Evolutionary conservation across 2,888 invertebrate genomes (phyloP), one percentile per base, ranked within the genome.

Genomic region (Ormia ochracea): DNA sequence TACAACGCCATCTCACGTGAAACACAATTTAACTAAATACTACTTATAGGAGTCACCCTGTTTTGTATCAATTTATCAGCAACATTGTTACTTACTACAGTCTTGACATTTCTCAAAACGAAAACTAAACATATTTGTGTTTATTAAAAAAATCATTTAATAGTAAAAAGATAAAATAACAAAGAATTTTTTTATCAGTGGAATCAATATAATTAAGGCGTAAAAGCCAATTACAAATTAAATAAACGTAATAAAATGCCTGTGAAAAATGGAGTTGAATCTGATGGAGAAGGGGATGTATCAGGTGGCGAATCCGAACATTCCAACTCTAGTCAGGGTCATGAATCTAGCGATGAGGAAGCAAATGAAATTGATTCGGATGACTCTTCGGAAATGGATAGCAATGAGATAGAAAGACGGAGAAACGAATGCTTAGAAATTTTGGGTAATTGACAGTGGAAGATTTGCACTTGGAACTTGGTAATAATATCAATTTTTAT

Each of bases 371-470:
- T 93, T n/a, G 95, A 95, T 84, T 94, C 95, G 14, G 95, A 95
- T 90, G 95, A 95, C 88, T 95, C 95, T 76, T 94, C 94, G 70
- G 98, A 98, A 90, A 94, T 98, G 94, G 97, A 98, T 89, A 97
- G 96, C 88, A 94, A 93, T 82, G 97, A 97, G 90, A 97, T 96
- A 84, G 97, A 97, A 87, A 92, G 93, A 75, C 91, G 96, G 66
- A 91, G 96, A 82, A 93, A 92, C 83, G 96, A 96, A 87, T 95
- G 96, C 85, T 91, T 96, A 83, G 95, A 96, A 85, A 96, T 96
- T 87, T 91, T 98, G 88, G 90, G 93, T 92, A 84, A 81, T 82
- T n/a, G n/a, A n/a, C 75, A 38, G 3, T 14, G 5, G 26, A 1
- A 21, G 1, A 14, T n/a, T n/a, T n/a, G n/a, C n/a, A n/a, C n/a